These are phyloP conservation scores for Orycteropus afer DNA, from an alignment of 2,113 vertebrate species.

Conservation along the genomic window DNA sequence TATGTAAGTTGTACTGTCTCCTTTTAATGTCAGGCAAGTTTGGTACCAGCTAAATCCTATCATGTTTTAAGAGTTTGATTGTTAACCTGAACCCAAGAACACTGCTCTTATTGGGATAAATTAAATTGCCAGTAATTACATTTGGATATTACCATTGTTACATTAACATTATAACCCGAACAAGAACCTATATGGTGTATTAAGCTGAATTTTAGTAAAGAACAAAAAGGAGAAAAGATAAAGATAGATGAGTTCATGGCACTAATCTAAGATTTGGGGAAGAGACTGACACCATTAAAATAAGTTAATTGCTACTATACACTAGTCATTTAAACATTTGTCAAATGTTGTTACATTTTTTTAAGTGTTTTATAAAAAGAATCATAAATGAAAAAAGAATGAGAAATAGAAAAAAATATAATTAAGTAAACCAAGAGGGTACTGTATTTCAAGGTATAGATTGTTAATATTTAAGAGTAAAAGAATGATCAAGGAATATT, in stretches of 20 bases:
- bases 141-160: background rate
- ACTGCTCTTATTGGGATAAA: background rate
- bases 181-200: background rate
- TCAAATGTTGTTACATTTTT: background rate
- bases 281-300: background rate
- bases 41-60: background rate
- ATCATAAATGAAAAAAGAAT: background rate
- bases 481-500: background rate
- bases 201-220: background rate
- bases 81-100: background rate
- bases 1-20: background rate
- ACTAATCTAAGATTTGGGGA: background rate
- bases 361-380: background rate
- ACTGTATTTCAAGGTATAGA: background rate
- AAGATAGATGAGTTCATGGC: background rate
- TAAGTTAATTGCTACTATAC: background rate
- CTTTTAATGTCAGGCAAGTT: background rate
- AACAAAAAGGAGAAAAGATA: background rate
- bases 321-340: background rate
- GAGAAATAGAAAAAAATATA: background rate
- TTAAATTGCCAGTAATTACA: background rate
- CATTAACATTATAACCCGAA: background rate
- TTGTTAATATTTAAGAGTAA: background rate
- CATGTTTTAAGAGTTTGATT: background rate
- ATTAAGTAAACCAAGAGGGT: background rate